phyloP scores from a whole-genome alignment of 2,113 vertebrate genomes.

The Ondatra zibethicus region DNA sequence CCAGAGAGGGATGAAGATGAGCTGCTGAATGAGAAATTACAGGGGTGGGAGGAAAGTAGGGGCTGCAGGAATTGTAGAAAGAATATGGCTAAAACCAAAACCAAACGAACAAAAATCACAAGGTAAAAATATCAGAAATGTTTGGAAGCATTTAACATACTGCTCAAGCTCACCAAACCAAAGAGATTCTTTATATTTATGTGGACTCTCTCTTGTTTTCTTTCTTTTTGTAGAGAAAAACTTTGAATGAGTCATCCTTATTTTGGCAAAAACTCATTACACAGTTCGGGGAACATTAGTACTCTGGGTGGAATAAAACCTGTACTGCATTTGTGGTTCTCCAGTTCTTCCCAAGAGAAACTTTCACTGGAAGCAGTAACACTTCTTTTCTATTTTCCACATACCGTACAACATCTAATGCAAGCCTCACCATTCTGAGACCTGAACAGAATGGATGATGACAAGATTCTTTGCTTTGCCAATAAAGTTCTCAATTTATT shows the following conservation, averaged over 20 bases:
- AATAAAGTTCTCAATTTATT: neutral
- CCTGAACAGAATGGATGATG: neutral
- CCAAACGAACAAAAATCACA: neutral
- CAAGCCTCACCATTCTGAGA: neutral
- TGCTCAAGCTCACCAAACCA: neutral
- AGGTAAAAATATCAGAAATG: neutral
- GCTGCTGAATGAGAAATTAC: neutral
- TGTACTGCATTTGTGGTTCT: neutral
- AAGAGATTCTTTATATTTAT: neutral
- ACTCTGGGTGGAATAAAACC: neutral
- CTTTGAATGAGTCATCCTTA: neutral
- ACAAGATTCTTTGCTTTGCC: neutral
- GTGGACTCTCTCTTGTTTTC: neutral
- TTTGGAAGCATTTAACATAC: neutral
- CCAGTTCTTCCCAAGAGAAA: neutral
- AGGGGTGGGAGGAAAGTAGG: neutral
- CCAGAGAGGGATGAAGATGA: neutral
- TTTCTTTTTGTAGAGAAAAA: neutral
- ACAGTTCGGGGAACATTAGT: neutral
- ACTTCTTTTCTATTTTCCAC: neutral
- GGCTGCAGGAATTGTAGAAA: neutral
- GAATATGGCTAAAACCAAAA: neutral
- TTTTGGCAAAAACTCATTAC: neutral
- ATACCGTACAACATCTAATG: accelerated
- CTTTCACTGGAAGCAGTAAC: neutral